Percentiles rank a stretch among this genome's conserved stretches.
Conservation (phyloP, 2,888 invertebrate species). For the Tetheella fluctuosa region DNA sequence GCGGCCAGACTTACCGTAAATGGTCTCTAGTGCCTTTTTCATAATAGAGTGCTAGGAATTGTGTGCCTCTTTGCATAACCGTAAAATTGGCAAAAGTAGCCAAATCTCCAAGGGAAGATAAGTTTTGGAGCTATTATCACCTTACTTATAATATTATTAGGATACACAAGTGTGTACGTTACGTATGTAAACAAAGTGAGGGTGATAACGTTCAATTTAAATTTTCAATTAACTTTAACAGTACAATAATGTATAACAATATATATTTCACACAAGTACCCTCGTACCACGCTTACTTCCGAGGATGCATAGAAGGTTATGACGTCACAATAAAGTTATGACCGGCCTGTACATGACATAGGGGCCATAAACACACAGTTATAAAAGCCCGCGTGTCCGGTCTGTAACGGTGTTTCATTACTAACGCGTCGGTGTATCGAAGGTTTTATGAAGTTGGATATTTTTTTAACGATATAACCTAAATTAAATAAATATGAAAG, state of each 20-base stretch:
- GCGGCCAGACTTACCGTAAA: too few species aligned
- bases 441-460: constrained; percentile 6
- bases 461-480: constrained; percentile 2
- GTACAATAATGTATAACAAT: background rate
- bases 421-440: background rate
- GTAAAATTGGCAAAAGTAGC: too few species aligned
- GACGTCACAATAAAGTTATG: constrained; percentile 51
- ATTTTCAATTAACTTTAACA: background rate
- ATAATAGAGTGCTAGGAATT: too few species aligned
- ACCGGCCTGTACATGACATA: constrained; percentile 44
- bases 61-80: too few species aligned
- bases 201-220: too few species aligned
- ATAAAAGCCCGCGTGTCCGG: constrained; percentile 47
- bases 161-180: too few species aligned
- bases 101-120: too few species aligned
- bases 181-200: too few species aligned
- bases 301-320: constrained; percentile 47
- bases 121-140: too few species aligned
- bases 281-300: constrained; percentile 30
- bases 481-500: background rate
- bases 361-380: constrained; percentile 49
- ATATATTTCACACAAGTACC: constrained; percentile 3
- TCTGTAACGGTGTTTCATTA: constrained; percentile 16
- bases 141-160: too few species aligned
- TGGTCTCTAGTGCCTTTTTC: too few species aligned